Evolutionary conservation across 1,140 invertebrate species (phyloP).

Genomic region (Pseudobourletiella spinata): DNA sequence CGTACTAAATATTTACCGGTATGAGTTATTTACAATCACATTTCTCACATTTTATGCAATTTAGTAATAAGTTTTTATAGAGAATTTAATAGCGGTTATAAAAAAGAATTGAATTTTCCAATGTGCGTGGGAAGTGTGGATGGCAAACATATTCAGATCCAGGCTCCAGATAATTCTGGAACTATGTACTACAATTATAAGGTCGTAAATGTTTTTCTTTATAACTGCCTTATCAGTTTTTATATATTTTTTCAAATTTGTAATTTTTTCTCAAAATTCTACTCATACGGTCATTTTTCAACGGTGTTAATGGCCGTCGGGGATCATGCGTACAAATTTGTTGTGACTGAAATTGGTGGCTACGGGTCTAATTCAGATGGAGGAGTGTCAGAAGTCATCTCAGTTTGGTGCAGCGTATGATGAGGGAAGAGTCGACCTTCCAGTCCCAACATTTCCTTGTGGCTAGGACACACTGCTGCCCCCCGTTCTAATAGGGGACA

Average conservation of each 20-base stretch:
- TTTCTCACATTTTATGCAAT: not conserved
- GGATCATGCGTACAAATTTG: constrained; percentile 37
- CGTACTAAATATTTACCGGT: constrained; percentile 14
- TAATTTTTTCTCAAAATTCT: no score
- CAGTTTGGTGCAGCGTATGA: constrained; percentile 11
- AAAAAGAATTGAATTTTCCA: no score
- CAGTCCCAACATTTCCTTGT: not conserved
- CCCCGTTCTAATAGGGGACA: not conserved
- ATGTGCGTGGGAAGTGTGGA: constrained; percentile 35
- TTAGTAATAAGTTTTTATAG: constrained; percentile 30
- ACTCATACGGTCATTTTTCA: constrained; percentile 24
- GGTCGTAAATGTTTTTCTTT: not conserved
- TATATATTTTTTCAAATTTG: constrained; percentile 13
- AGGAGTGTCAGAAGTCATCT: constrained; percentile 7
- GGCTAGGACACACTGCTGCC: not conserved
- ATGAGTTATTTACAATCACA: no score
- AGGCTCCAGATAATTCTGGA: constrained; percentile 29
- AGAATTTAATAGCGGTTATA: constrained; percentile 37
- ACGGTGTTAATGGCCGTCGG: constrained; percentile 37
- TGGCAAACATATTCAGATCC: no score
- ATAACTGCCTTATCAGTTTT: not conserved
- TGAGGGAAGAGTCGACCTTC: constrained; percentile 8
- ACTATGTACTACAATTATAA: constrained; percentile 45
- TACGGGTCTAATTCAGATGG: not conserved
- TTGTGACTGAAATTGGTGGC: constrained; percentile 4